Percentiles rank a stretch among this genome's conserved stretches.
Evolutionary conservation across 2,797 vertebrate species (phyloP).

Genomic region (Oophaga sylvatica): DNA sequence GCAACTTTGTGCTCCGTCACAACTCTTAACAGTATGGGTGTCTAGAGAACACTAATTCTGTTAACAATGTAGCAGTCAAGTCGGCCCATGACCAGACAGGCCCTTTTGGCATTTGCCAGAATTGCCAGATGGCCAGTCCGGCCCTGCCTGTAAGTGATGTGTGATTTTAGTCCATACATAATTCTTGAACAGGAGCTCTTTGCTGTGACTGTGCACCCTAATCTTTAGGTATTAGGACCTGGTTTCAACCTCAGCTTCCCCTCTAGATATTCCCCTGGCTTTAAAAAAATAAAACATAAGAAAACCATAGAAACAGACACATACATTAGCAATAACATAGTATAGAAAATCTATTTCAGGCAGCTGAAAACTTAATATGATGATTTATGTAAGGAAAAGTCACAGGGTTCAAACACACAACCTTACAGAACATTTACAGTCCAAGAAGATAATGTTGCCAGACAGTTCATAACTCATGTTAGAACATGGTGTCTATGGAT

Average conservation of each 20-base stretch:
- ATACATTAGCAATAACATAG: background rate
- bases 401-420: background rate
- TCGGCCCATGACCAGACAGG: too few relatives aligned
- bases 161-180: too few relatives aligned
- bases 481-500: constrained; percentile 3
- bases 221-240: too few relatives aligned
- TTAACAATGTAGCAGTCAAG: too few relatives aligned
- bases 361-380: constrained; percentile 12
- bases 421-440: constrained; percentile 7
- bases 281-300: background rate
- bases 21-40: too few relatives aligned
- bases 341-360: constrained; percentile 4
- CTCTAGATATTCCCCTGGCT: background rate
- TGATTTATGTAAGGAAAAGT: constrained; percentile 37
- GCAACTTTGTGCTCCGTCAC: too few relatives aligned
- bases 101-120: too few relatives aligned
- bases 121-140: too few relatives aligned
- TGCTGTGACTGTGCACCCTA: too few relatives aligned
- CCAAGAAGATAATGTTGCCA: constrained; percentile 34
- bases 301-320: background rate
- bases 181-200: too few relatives aligned
- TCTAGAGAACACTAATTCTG: too few relatives aligned
- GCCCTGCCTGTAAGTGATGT: too few relatives aligned
- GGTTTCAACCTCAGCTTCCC: background rate
- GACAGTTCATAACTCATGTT: constrained; percentile 23